Evolutionary conservation across 2,113 vertebrate genomes (phyloP).

Genomic region (Barnardius zonarius): DNA sequence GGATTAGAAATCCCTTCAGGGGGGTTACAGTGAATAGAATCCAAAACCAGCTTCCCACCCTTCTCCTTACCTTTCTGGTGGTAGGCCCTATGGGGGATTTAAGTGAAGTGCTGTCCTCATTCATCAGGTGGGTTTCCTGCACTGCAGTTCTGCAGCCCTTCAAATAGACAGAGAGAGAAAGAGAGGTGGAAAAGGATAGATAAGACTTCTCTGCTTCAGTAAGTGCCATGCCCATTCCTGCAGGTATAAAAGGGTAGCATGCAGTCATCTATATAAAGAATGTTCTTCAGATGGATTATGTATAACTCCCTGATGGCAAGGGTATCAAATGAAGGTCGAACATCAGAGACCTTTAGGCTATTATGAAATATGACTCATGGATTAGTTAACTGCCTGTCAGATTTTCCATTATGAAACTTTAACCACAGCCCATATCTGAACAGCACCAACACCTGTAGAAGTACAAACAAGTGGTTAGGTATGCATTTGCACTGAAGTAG

Average conservation of each 20-base stretch:
- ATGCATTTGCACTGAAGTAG: not conserved
- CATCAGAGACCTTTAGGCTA: constrained; percentile 63
- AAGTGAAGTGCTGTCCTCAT: not conserved
- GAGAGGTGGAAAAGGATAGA: not conserved
- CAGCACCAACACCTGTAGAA: constrained; percentile 37
- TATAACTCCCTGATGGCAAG: constrained; percentile 33
- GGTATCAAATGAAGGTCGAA: constrained; percentile 65
- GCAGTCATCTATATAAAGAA: constrained; percentile 58
- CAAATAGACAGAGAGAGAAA: not conserved
- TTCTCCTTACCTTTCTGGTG: not conserved
- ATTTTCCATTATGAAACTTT: constrained; percentile 66
- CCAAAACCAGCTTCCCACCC: not conserved
- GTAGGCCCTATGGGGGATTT: not conserved
- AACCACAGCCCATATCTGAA: constrained; percentile 42
- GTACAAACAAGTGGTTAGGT: constrained; percentile 24
- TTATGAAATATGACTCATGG: constrained; percentile 62
- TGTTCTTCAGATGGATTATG: constrained; percentile 49
- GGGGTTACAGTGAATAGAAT: not conserved
- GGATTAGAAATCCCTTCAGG: not conserved
- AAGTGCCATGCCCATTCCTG: not conserved
- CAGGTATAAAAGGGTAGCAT: constrained; percentile 45
- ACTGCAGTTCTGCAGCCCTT: not conserved
- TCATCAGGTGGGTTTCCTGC: not conserved
- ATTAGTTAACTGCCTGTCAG: constrained; percentile 60
- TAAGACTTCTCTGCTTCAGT: not conserved